These are phyloP conservation scores for Hypselothyrea guttata DNA, from an alignment of 2,888 invertebrate genomes.

Conservation along the genomic window DNA sequence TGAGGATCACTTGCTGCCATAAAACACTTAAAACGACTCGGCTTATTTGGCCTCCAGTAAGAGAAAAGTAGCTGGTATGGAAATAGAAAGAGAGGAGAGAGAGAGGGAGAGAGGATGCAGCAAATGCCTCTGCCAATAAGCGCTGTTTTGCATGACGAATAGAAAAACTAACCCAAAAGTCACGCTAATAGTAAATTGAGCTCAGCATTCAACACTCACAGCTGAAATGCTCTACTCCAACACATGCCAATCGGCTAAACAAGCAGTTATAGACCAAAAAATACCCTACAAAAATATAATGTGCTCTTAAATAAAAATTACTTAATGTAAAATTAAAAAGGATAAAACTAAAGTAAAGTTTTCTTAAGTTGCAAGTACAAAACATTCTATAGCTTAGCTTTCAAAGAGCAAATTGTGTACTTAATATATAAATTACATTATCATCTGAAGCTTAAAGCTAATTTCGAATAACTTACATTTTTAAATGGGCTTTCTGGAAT, in stretches of 20 bases:
- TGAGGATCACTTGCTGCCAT: constrained; percentile 69
- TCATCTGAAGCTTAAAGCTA: too few relatives aligned
- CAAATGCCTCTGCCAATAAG: constrained; percentile 55
- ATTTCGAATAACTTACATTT: too few relatives aligned
- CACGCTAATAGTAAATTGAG: constrained; percentile 76
- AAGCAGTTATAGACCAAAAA: background rate
- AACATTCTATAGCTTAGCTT: too few relatives aligned
- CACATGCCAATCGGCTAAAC: constrained; percentile 40
- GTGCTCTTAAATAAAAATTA: too few relatives aligned
- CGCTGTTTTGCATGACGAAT: constrained; percentile 74
- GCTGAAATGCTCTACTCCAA: constrained; percentile 40
- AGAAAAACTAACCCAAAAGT: constrained; percentile 77
- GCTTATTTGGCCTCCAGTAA: constrained; percentile 26
- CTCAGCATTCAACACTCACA: constrained; percentile 52
- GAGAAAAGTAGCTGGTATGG: background rate
- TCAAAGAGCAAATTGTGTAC: too few relatives aligned
- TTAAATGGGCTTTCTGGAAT: too few relatives aligned
- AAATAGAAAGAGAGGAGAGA: background rate
- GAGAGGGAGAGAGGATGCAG: constrained; percentile 2
- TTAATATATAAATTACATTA: too few relatives aligned
- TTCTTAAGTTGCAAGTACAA: too few relatives aligned
- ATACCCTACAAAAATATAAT: too few relatives aligned
- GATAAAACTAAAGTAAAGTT: too few relatives aligned
- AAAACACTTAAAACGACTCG: constrained; percentile 55
- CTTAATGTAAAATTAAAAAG: too few relatives aligned